phyloP scores from a whole-genome alignment of 2,113 vertebrate species.

The Coptodon bakossiorum region DNA sequence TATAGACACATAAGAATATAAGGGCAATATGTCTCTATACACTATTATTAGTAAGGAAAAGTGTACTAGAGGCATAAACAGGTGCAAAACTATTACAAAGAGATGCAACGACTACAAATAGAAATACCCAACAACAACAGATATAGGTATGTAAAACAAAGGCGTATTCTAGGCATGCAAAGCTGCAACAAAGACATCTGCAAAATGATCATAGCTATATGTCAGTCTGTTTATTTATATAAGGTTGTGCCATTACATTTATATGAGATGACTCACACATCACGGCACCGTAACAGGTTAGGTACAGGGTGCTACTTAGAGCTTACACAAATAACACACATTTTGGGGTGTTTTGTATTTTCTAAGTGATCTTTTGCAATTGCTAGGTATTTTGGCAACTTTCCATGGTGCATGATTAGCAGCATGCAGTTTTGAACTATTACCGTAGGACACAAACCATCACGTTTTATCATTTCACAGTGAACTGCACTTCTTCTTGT shows the following conservation, averaged over 20 bases:
- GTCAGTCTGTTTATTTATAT: not conserved
- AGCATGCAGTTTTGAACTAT: not conserved
- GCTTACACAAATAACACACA: not conserved
- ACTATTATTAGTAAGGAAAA: not conserved
- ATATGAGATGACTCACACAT: not conserved
- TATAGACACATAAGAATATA: not conserved
- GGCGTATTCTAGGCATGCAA: not conserved
- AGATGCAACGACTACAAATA: not conserved
- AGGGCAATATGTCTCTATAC: not conserved
- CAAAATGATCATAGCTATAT: not conserved
- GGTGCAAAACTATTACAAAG: not conserved
- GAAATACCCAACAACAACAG: not conserved
- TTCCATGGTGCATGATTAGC: not conserved
- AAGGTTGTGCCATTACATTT: not conserved
- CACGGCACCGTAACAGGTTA: not conserved
- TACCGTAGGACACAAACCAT: conserved; percentile 3
- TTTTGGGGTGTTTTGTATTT: not conserved
- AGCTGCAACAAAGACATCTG: not conserved
- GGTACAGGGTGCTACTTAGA: not conserved
- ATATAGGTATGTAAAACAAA: not conserved
- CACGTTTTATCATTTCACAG: conserved; percentile 36
- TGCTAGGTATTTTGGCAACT: not conserved
- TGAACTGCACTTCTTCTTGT: conserved; percentile 28
- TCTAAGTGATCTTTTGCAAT: not conserved
- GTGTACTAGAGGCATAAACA: not conserved